These are phyloP conservation scores for Girardia tigrina DNA, from an alignment of 2,888 invertebrate genomes.

Conservation along the genomic window DNA sequence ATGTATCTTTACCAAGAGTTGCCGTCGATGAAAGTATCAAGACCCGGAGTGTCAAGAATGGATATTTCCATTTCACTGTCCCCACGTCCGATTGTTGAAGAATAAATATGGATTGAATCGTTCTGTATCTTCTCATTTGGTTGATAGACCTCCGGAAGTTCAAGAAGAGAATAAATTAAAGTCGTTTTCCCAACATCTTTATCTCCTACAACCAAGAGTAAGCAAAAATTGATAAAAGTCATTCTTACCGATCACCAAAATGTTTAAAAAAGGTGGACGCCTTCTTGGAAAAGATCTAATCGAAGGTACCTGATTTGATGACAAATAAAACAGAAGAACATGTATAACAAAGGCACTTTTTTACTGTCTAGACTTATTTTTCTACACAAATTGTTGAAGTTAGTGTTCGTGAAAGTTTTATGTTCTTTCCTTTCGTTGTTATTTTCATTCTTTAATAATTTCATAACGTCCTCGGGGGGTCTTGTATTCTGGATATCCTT, in stretches of 20 bases:
- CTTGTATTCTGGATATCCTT: neutral
- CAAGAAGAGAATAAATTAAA: neutral
- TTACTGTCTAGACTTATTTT: conserved; percentile 9
- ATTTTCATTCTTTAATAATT: too few relatives aligned
- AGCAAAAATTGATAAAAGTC: neutral
- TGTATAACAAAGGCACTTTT: too few relatives aligned
- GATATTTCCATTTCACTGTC: neutral
- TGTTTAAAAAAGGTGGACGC: neutral
- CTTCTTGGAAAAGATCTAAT: neutral
- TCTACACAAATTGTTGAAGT: neutral
- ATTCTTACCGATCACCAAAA: neutral
- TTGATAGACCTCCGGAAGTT: neutral
- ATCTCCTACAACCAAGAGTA: neutral
- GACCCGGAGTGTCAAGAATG: neutral
- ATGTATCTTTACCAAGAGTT: neutral
- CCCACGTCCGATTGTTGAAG: neutral
- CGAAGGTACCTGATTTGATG: neutral
- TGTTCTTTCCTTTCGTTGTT: neutral
- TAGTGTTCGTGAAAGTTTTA: neutral
- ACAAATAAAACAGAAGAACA: too few relatives aligned
- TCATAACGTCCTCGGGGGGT: too few relatives aligned
- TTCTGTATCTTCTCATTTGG: neutral
- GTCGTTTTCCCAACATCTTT: neutral
- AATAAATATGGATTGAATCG: neutral
- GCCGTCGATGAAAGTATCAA: neutral